Evolutionary conservation across 2,888 invertebrate genomes (phyloP).

Genomic region (Glomeris marginata): DNA sequence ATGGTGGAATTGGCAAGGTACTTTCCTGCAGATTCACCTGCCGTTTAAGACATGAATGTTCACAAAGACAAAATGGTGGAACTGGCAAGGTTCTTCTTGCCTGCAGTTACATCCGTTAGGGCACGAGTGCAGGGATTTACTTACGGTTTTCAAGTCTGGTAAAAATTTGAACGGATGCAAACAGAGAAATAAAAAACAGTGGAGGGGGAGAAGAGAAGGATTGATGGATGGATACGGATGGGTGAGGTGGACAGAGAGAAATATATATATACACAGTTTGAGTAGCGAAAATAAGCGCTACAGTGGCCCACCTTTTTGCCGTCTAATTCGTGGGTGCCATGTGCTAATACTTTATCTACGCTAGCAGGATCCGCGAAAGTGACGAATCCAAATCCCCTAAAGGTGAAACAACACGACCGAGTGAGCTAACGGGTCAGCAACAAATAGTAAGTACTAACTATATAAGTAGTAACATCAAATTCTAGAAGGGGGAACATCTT

Average conservation of each 20-base stretch:
- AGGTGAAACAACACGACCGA: conserved; percentile 26
- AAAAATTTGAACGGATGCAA: too few relatives aligned
- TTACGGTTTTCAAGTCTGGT: too few relatives aligned
- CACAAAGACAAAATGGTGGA: too few relatives aligned
- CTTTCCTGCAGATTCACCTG: too few relatives aligned
- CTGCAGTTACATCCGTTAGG: too few relatives aligned
- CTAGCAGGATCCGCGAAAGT: conserved; percentile 96
- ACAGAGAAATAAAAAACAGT: conserved; percentile 3
- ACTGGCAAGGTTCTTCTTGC: too few relatives aligned
- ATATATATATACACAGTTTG: too few relatives aligned
- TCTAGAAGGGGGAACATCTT: neutral
- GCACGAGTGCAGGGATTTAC: too few relatives aligned
- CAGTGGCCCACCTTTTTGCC: conserved; percentile 74
- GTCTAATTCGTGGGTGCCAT: conserved; percentile 97
- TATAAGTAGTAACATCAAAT: neutral
- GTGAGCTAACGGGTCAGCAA: neutral
- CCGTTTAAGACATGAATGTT: too few relatives aligned
- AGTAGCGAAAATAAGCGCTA: conserved; percentile 3
- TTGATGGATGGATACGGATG: neutral
- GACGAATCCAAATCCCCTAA: conserved; percentile 99
- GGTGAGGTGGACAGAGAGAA: neutral
- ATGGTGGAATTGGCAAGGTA: too few relatives aligned
- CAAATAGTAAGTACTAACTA: neutral
- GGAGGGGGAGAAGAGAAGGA: conserved; percentile 1
- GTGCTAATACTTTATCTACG: conserved; percentile 98